A percentile compares a stretch with the other conserved stretches of the same genome.
Evolutionary conservation across 2,888 invertebrate species (phyloP).

Genomic region (Drosophila anceps): DNA sequence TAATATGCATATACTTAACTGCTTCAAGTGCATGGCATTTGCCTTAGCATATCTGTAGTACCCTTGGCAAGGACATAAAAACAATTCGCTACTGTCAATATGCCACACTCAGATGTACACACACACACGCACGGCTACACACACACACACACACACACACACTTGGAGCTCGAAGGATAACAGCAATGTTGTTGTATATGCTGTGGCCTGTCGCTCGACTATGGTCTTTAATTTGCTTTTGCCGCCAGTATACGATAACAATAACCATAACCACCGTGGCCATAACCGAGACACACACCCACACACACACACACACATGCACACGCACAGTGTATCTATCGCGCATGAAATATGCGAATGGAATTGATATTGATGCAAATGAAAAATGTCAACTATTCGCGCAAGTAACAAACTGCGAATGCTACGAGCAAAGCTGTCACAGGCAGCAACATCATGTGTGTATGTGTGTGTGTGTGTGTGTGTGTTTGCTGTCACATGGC

Average conservation of each 20-base stretch:
- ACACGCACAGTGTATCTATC: constrained; percentile 11
- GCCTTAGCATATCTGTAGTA: background rate
- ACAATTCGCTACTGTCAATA: constrained; percentile 64
- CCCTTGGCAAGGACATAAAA: constrained; percentile 14
- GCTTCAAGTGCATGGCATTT: background rate
- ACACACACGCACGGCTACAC: constrained; percentile 6
- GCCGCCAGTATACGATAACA: constrained; percentile 52
- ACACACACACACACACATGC: background rate
- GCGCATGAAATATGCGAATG: constrained; percentile 59
- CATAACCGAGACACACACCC: constrained; percentile 25
- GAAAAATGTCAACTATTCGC: constrained; percentile 79
- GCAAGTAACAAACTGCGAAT: constrained; percentile 27
- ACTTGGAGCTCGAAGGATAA: constrained; percentile 10
- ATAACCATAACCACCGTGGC: constrained; percentile 57
- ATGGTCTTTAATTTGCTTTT: constrained; percentile 57
- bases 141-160: background rate
- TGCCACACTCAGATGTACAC: constrained; percentile 34
- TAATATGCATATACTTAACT: background rate
- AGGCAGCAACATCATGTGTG: background rate
- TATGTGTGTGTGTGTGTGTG: background rate
- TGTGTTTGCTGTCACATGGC: background rate
- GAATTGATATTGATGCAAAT: constrained; percentile 77
- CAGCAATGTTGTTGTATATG: constrained; percentile 6
- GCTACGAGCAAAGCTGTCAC: constrained; percentile 11
- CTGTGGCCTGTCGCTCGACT: constrained; percentile 29